Percentiles rank a stretch among this genome's conserved stretches.
Evolutionary conservation across 1,140 invertebrate genomes (phyloP).

Genomic region (Drosophila kurseongensis): DNA sequence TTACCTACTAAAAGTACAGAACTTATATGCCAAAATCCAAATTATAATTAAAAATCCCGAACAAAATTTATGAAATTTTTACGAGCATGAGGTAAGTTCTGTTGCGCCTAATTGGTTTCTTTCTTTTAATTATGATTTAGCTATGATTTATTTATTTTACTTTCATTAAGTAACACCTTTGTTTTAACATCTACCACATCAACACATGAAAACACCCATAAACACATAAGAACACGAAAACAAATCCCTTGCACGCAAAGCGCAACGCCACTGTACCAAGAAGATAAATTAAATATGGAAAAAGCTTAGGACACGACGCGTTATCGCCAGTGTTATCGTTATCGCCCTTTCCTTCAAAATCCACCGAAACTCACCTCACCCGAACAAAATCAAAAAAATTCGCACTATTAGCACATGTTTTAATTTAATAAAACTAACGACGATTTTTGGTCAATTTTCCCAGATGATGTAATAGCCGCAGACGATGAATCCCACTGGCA

Average conservation of each 20-base stretch:
- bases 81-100: conserved; percentile 82
- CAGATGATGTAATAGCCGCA: conserved; percentile 84
- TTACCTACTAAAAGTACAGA: conserved; percentile 68
- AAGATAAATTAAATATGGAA: conserved; percentile 7
- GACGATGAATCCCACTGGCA: conserved; percentile 90
- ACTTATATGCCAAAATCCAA: conserved; percentile 49
- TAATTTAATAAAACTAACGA: conserved; percentile 1
- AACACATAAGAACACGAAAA: conserved; percentile 24
- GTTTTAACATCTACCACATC: conserved; percentile 36
- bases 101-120: conserved; percentile 77
- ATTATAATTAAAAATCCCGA: conserved; percentile 31
- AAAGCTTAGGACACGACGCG: conserved; percentile 19
- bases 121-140: conserved; percentile 46
- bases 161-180: conserved; percentile 36
- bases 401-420: neutral
- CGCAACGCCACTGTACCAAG: conserved; percentile 45
- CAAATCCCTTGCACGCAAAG: conserved; percentile 35
- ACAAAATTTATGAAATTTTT: conserved; percentile 61
- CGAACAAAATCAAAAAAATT: conserved; percentile 10
- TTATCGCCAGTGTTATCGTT: conserved; percentile 1
- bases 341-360: conserved; percentile 6
- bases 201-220: conserved; percentile 20
- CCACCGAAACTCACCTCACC: conserved; percentile 25
- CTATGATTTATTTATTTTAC: conserved; percentile 40
- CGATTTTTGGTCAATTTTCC: neutral